phyloP scores from a whole-genome alignment of 1,140 invertebrate species.

The Dendrolimus punctatus region DNA sequence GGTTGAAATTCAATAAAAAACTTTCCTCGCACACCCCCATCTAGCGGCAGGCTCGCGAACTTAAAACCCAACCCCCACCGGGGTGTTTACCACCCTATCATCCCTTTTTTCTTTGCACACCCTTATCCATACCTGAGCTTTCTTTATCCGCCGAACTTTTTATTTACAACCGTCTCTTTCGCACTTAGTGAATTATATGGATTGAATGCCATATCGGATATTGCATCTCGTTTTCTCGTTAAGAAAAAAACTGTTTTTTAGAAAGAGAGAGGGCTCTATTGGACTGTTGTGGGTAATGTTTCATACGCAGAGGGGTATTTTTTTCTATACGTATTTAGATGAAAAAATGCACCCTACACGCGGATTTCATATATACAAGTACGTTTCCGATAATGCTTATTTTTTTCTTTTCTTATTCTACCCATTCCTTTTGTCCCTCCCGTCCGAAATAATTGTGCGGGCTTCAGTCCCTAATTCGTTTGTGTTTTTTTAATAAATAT shows the following conservation, averaged over 20 bases:
- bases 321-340: slow-evolving; percentile 52
- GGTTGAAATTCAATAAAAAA: slow-evolving; percentile 67
- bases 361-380: slow-evolving; percentile 56
- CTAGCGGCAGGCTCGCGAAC: slow-evolving; percentile 50
- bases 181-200: slow-evolving; percentile 9
- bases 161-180: slow-evolving; percentile 53
- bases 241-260: slow-evolving; percentile 68
- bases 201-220: slow-evolving; percentile 23
- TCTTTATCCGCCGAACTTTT: slow-evolving; percentile 68
- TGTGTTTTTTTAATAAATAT: slow-evolving; percentile 31
- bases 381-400: slow-evolving; percentile 67
- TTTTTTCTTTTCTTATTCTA: slow-evolving; percentile 47
- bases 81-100: slow-evolving; percentile 56
- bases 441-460: slow-evolving; percentile 53
- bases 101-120: slow-evolving; percentile 66
- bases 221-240: slow-evolving; percentile 31
- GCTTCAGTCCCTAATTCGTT: slow-evolving; percentile 38
- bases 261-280: slow-evolving; percentile 56
- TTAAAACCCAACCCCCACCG: slow-evolving; percentile 24
- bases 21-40: slow-evolving; percentile 56
- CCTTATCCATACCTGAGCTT: slow-evolving; percentile 68
- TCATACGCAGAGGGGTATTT: slow-evolving; percentile 64
- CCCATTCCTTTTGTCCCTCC: slow-evolving; percentile 43
- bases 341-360: slow-evolving; percentile 55
- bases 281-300: slow-evolving; percentile 64